These are phyloP conservation scores for Margarornis squamiger DNA, from an alignment of 2,797 vertebrate species.

Conservation along the genomic window DNA sequence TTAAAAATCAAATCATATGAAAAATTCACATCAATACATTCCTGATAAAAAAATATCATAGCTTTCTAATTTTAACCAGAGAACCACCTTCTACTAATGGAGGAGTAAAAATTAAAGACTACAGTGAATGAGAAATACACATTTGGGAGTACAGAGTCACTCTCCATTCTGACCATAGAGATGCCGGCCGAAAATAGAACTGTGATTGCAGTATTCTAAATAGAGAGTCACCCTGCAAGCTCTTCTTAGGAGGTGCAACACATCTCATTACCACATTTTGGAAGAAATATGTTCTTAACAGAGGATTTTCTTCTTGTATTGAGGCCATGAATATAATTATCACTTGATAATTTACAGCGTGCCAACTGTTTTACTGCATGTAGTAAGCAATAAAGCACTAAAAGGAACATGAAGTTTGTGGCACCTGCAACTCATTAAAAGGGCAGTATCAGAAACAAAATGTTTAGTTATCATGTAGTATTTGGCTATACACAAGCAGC, in stretches of 20 bases:
- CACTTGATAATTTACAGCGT: constrained; percentile 76
- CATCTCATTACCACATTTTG: constrained; percentile 71
- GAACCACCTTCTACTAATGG: background rate
- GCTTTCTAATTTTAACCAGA: background rate
- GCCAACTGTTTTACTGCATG: constrained; percentile 69
- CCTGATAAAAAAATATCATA: background rate
- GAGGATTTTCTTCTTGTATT: constrained; percentile 74
- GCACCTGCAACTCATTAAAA: constrained; percentile 71
- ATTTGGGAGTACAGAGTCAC: constrained; percentile 25
- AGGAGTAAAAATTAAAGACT: constrained; percentile 25
- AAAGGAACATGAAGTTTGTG: constrained; percentile 54
- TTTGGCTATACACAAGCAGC: background rate
- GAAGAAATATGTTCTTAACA: constrained; percentile 69
- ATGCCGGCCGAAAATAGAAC: constrained; percentile 57
- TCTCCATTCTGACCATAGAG: constrained; percentile 43
- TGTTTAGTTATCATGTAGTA: constrained; percentile 22
- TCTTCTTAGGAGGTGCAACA: constrained; percentile 67
- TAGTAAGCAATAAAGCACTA: constrained; percentile 65
- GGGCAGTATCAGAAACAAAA: constrained; percentile 44
- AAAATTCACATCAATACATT: background rate
- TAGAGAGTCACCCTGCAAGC: constrained; percentile 63
- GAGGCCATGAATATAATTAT: constrained; percentile 75
- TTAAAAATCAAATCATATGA: constrained; percentile 3
- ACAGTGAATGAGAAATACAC: constrained; percentile 37
- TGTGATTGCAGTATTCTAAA: constrained; percentile 59